These are phyloP conservation scores for Acrocera orbiculus DNA, from an alignment of 2,888 invertebrate genomes.

Conservation along the genomic window DNA sequence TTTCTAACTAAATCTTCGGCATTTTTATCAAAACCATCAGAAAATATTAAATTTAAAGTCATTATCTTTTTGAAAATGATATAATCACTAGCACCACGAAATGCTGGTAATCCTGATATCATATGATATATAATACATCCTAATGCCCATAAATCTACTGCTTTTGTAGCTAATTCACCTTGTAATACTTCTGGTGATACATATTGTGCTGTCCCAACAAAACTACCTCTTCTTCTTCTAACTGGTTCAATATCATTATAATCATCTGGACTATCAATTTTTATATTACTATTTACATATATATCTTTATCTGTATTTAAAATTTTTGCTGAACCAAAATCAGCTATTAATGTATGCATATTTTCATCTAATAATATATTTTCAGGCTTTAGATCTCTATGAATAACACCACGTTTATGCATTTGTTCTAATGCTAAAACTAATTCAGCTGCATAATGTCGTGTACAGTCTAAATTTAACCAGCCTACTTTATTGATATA, in stretches of 20 bases:
- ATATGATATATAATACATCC: slow-evolving; percentile 97
- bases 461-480: slow-evolving; percentile 75
- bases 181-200: slow-evolving; percentile 92
- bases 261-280: slow-evolving; percentile 12
- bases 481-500: slow-evolving; percentile 81
- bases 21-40: slow-evolving; percentile 70
- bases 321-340: slow-evolving; percentile 93
- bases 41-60: slow-evolving; percentile 77
- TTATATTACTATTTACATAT: slow-evolving; percentile 8
- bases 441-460: slow-evolving; percentile 90
- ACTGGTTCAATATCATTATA: slow-evolving; percentile 7
- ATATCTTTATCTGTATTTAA: slow-evolving; percentile 28
- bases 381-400: slow-evolving; percentile 91
- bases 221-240: slow-evolving; percentile 55
- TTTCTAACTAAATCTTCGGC: slow-evolving; percentile 79
- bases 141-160: slow-evolving; percentile 92
- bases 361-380: slow-evolving; percentile 89
- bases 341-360: slow-evolving; percentile 92
- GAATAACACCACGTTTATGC: slow-evolving; percentile 74
- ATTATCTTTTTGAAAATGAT: slow-evolving; percentile 91
- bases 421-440: slow-evolving; percentile 81
- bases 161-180: slow-evolving; percentile 53
- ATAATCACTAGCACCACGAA: slow-evolving; percentile 84
- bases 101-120: slow-evolving; percentile 83
- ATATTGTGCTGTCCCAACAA: slow-evolving; percentile 98